These are phyloP conservation scores for Lathamus discolor DNA, from an alignment of 2,113 vertebrate genomes.

Conservation along the genomic window DNA sequence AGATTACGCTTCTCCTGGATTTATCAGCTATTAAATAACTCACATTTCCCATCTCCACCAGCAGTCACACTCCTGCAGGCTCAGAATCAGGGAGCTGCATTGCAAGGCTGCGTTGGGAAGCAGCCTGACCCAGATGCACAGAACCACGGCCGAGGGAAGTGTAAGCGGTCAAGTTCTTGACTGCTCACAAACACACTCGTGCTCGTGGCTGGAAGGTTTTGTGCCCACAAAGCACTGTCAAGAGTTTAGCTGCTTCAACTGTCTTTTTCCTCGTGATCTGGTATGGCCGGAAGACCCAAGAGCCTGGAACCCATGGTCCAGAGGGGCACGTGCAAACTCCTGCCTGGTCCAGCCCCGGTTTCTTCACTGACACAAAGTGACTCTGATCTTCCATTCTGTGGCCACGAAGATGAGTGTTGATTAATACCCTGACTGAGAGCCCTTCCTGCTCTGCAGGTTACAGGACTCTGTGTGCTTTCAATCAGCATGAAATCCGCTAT, in stretches of 20 bases:
- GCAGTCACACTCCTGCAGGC: neutral
- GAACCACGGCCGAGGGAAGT: neutral
- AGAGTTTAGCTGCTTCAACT: neutral
- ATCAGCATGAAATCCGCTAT: fast-evolving
- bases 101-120: neutral
- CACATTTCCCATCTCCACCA: neutral
- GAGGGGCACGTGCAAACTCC: neutral
- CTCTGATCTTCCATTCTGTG: neutral
- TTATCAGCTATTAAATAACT: conserved; percentile 25
- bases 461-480: fast-evolving
- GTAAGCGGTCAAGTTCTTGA: neutral
- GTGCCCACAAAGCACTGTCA: neutral
- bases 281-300: neutral
- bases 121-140: fast-evolving
- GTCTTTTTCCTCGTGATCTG: neutral
- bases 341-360: neutral
- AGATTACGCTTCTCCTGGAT: conserved; percentile 1
- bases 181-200: neutral
- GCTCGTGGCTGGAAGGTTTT: neutral
- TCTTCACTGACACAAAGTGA: neutral
- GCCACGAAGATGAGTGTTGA: neutral
- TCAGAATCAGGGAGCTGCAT: neutral
- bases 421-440: neutral
- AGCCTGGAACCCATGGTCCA: neutral
- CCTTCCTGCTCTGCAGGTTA: fast-evolving